A percentile compares a stretch with the other conserved stretches of the same genome.
phyloP scores from a whole-genome alignment of 2,113 vertebrate genomes.

The Uropsilus gracilis region DNA sequence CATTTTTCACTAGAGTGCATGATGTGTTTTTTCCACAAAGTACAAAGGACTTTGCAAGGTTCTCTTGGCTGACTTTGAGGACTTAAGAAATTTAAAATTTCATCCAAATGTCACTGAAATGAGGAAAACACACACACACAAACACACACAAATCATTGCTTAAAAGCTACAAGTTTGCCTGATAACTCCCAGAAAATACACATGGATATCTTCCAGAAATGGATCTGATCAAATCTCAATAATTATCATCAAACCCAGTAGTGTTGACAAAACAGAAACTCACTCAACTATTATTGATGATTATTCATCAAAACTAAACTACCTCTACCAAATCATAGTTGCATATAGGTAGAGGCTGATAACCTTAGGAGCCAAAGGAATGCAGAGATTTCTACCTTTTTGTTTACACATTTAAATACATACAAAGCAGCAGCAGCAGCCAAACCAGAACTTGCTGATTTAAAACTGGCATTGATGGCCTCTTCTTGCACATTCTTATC shows the following conservation, averaged over 20 bases:
- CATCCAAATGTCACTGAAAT: neutral
- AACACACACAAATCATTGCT: conserved; percentile 44
- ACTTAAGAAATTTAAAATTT: neutral
- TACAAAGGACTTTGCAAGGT: conserved; percentile 43
- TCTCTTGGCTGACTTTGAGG: conserved; percentile 27
- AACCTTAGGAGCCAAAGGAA: neutral
- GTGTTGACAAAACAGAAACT: conserved; percentile 47
- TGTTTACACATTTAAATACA: neutral
- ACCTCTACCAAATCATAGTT: neutral
- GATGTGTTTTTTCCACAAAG: conserved; percentile 26
- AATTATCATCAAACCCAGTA: conserved; percentile 69
- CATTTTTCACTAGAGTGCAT: neutral
- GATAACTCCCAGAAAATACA: conserved; percentile 20
- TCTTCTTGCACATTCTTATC: neutral
- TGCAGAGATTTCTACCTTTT: neutral
- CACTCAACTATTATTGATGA: neutral
- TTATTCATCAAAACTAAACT: conserved; percentile 5
- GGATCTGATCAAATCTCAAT: neutral
- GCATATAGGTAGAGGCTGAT: neutral
- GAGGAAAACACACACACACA: neutral
- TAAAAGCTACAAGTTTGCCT: conserved; percentile 33
- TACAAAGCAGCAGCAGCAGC: neutral
- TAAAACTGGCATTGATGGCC: neutral
- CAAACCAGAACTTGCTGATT: neutral
- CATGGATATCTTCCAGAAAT: neutral